phyloP scores from a whole-genome alignment of 2,888 invertebrate genomes.

The Scaeva pyrastri region DNA sequence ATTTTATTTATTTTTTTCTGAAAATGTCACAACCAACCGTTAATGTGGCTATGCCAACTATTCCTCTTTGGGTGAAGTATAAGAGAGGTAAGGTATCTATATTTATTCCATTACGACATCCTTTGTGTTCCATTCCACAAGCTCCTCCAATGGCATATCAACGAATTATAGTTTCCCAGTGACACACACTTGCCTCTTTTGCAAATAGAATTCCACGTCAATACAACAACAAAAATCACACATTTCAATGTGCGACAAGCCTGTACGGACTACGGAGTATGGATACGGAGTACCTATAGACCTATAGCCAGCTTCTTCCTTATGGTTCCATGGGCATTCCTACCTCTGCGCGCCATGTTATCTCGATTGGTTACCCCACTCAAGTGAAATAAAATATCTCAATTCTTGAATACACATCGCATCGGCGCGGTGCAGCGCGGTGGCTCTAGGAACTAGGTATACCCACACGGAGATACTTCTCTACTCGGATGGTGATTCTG shows the following conservation, averaged over 20 bases:
- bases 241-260: background rate
- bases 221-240: conserved; percentile 7
- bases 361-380: conserved; percentile 63
- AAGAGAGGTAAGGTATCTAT: too few species aligned
- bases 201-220: conserved; percentile 31
- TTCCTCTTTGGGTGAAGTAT: too few species aligned
- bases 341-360: conserved; percentile 33
- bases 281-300: background rate
- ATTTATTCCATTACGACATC: conserved; percentile 65
- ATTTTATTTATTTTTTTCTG: background rate
- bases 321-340: conserved; percentile 1
- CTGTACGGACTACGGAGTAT: too few species aligned
- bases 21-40: conserved; percentile 68
- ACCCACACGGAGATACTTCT: background rate
- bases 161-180: conserved; percentile 54
- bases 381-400: conserved; percentile 75
- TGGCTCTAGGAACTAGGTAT: too few species aligned
- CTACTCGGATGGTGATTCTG: conserved; percentile 11
- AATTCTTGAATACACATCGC: conserved; percentile 51
- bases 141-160: conserved; percentile 28
- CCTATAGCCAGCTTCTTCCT: conserved; percentile 32
- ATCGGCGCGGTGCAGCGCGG: too few species aligned
- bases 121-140: conserved; percentile 51
- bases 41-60: conserved; percentile 54
- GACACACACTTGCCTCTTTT: conserved; percentile 55